phyloP scores from a whole-genome alignment of 2,888 invertebrate genomes.

The Parnassius apollo region DNA sequence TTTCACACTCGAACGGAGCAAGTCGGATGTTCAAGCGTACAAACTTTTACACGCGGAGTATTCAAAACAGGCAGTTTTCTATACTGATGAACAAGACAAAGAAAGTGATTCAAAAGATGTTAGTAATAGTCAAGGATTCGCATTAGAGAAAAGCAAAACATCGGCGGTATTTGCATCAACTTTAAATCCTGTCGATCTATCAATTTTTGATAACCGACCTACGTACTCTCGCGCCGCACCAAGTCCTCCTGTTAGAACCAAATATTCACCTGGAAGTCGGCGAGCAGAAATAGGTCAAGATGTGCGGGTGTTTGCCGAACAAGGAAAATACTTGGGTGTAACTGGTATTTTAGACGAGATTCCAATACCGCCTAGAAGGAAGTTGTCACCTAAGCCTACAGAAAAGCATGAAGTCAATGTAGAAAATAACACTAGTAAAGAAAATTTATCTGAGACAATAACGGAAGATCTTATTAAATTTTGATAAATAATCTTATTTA shows the following conservation, averaged over 20 bases:
- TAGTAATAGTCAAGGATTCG: constrained; percentile 44
- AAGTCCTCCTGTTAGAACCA: constrained; percentile 69
- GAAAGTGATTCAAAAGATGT: constrained; percentile 38
- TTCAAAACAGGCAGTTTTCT: constrained; percentile 61
- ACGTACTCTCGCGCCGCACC: constrained; percentile 67
- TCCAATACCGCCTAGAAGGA: constrained; percentile 67
- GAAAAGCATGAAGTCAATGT: constrained; percentile 31
- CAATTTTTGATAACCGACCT: constrained; percentile 70
- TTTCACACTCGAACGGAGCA: constrained; percentile 70
- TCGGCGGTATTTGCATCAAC: constrained; percentile 54
- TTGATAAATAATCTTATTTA: constrained; percentile 38
- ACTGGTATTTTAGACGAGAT: constrained; percentile 60
- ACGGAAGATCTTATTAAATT: constrained; percentile 72
- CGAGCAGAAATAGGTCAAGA: constrained; percentile 47
- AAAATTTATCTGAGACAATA: constrained; percentile 36
- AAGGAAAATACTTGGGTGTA: constrained; percentile 53
- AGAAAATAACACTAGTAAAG: constrained; percentile 36
- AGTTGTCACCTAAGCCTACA: constrained; percentile 56
- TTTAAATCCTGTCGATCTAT: constrained; percentile 49
- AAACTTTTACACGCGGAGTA: constrained; percentile 50
- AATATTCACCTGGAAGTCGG: constrained; percentile 55
- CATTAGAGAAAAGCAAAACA: constrained; percentile 70
- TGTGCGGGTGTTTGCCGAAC: constrained; percentile 49
- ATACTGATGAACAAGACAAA: constrained; percentile 49
- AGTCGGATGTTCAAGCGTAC: constrained; percentile 69